Evolutionary conservation across 1,140 invertebrate species (phyloP), one percentile per base, ranked within the genome.

Genomic region (Carposina sasakii): DNA sequence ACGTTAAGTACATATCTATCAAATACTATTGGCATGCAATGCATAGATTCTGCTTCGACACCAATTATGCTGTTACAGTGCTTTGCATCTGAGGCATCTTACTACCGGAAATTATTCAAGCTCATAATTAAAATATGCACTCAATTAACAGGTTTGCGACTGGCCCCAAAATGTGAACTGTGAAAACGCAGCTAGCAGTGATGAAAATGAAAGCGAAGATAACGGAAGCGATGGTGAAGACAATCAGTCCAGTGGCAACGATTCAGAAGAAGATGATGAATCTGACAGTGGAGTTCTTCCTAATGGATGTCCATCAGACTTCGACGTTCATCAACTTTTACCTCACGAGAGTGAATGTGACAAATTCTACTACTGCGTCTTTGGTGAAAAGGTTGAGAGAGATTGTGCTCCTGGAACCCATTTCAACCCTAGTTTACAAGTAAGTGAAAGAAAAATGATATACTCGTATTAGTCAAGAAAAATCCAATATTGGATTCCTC

Each of bases 61-160:
- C n/a, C n/a, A n/a, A n/a, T n/a, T n/a, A n/a, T n/a, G n/a, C n/a
- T n/a, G n/a, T n/a, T n/a, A n/a, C n/a, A n/a, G n/a, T n/a, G n/a
- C n/a, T n/a, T n/a, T n/a, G n/a, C n/a, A n/a, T n/a, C n/a, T n/a
- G n/a, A n/a, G n/a, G n/a, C n/a, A n/a, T n/a, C n/a, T n/a, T n/a
- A n/a, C n/a, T n/a, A n/a, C n/a, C n/a, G n/a, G n/a, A n/a, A n/a
- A n/a, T n/a, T n/a, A n/a, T n/a, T 9, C 45, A 28, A 12, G 47
- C 20, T 1, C 42, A 24, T 2, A 37, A 22, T 0, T 46, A 16
- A 17, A 10, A 43, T 23, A 9, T 1, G 9, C 42, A 4, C 45
- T n/a, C n/a, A 56, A 53, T 52, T 57, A 34, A 45, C 43, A 63
- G 54, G 52, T 57, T 13, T 63, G 61, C 34, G 52, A 60, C 16